Evolutionary conservation across 2,888 invertebrate genomes (phyloP).

Genomic region (Petrolisthes manimaculis): DNA sequence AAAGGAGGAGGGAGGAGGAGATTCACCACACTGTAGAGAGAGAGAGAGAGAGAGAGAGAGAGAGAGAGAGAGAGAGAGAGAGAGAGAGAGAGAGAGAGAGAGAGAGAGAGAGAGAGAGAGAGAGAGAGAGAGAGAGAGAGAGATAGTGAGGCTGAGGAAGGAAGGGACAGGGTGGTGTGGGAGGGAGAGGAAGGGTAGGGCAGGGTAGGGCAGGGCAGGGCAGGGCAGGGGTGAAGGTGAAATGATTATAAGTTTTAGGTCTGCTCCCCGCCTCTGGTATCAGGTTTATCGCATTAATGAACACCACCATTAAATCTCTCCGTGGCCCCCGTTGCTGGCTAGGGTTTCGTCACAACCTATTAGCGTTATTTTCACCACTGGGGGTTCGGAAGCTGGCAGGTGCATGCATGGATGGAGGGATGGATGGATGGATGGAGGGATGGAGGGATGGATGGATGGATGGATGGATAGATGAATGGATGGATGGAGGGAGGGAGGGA

Average conservation of each 20-base stretch:
- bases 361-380: neutral
- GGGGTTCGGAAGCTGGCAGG: neutral
- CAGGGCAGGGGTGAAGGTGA: neutral
- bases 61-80: neutral
- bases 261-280: too few species aligned
- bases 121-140: neutral
- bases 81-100: conserved; percentile 16
- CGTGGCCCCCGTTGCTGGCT: too few species aligned
- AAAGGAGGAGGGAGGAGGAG: too few species aligned
- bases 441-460: too few species aligned
- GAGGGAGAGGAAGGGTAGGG: neutral
- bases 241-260: neutral
- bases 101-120: neutral
- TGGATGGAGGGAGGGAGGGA: too few species aligned
- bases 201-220: neutral
- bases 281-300: too few species aligned
- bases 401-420: too few species aligned
- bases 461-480: too few species aligned
- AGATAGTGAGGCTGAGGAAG: neutral
- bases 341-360: too few species aligned
- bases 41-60: neutral
- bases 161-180: too few species aligned
- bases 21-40: conserved; percentile 13
- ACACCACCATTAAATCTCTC: too few species aligned
- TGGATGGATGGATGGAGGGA: too few species aligned